These are phyloP conservation scores for Procambarus virginalis DNA, from an alignment of 1,140 invertebrate genomes.

Conservation along the genomic window DNA sequence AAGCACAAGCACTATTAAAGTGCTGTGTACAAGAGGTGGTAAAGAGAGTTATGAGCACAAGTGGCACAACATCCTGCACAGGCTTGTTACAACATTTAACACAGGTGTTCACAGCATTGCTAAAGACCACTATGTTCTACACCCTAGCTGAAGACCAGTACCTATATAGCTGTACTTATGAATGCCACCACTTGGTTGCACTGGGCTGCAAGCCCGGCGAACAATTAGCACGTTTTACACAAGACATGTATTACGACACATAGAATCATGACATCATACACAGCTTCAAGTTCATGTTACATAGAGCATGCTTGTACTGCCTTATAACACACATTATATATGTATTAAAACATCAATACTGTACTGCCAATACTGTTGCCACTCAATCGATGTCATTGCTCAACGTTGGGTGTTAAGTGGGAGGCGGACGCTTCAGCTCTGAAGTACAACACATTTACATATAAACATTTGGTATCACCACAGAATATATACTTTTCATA, in stretches of 20 bases:
- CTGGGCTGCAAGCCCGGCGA: background rate
- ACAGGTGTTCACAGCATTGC: background rate
- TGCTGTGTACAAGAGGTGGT: background rate
- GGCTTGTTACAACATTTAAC: conserved; percentile 5
- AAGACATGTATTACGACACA: background rate
- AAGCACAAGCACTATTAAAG: background rate
- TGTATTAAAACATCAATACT: background rate
- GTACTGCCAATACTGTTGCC: background rate
- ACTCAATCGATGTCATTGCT: conserved; percentile 1
- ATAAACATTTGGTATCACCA: background rate
- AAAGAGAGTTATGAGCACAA: background rate
- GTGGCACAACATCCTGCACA: background rate
- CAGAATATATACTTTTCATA: background rate
- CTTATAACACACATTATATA: background rate
- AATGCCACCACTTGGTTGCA: background rate
- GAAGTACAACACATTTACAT: background rate
- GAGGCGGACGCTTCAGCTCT: background rate
- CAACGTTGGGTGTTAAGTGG: background rate
- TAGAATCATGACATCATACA: conserved; percentile 2
- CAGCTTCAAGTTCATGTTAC: background rate
- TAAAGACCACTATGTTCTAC: background rate
- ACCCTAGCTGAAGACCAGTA: background rate
- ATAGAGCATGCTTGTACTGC: background rate
- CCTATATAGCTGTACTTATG: background rate
- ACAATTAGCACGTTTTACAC: background rate